Evolutionary conservation across 2,113 vertebrate genomes (phyloP), one percentile per base, ranked within the genome.

Genomic region (Gulo gulo): DNA sequence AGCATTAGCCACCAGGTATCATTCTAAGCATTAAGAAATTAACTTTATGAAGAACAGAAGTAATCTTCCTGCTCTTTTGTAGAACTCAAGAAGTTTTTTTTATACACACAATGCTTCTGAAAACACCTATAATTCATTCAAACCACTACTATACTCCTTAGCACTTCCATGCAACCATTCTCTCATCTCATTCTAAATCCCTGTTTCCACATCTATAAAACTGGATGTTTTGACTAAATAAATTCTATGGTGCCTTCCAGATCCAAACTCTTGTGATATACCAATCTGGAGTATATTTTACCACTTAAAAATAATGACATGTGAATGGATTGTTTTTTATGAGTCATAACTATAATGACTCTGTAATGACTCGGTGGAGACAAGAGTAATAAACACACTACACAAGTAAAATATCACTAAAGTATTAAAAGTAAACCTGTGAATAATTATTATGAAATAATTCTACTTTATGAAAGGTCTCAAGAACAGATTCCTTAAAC

Each of bases 251-350:
- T 65, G 93, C 31, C 73, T 76, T 80, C 29, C 31, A 80, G 21
- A 24, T 93, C 82, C 95, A 95, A 94, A 95, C 97, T 61, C 15
- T 76, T 95, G 24, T 85, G 52, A 95, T 45, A 95, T 45, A 85
- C 36, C 24, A 95, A 91, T 59, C 80, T 92, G 55, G 10, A 81
- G 23, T 57, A 69, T 67, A 96, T 61, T 94, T 95, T 86, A 80
- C 24, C 73, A 82, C 34, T 96, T 94, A 95, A 95, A 95, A 93
- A 88, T 88, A 92, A 65, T 50, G 67, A 94, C 42, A 50, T 24
- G 12, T 78, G n/a, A 88, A 85, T 83, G 11, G 57, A 45, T 42
- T 95, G 20, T 55, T 83, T 63, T 67, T 88, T 65, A 45, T 55
- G 45, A 85, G 61, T 76, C 29, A 67, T 15, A 94, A 59, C 29